These are phyloP conservation scores for Dryas iulia DNA, from an alignment of 1,140 invertebrate species.

Conservation along the genomic window DNA sequence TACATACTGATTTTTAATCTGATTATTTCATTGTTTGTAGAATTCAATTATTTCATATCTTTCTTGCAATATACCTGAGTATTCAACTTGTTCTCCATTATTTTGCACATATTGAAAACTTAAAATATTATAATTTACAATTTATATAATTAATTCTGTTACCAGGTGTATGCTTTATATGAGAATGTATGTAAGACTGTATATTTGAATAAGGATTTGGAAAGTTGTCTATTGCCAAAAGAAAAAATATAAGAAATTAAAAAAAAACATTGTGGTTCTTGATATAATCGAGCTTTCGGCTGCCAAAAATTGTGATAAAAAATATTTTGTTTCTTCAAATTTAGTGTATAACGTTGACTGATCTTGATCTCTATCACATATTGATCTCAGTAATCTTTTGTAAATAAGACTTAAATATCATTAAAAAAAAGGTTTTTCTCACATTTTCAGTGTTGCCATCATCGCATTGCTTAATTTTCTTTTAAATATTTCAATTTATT, in stretches of 20 bases:
- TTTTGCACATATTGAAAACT: too few species aligned
- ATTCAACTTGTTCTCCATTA: neutral
- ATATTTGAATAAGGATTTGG: conserved; percentile 15
- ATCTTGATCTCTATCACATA: conserved; percentile 64
- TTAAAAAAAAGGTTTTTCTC: neutral
- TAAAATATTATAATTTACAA: too few species aligned
- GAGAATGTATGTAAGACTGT: conserved; percentile 35
- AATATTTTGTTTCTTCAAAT: neutral
- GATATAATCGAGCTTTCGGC: conserved; percentile 13
- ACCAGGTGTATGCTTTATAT: conserved; percentile 4
- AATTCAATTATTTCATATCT: too few species aligned
- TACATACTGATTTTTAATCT: too few species aligned
- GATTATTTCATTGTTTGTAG: too few species aligned
- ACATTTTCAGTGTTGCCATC: neutral
- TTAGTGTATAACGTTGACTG: conserved; percentile 48
- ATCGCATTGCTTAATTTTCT: neutral
- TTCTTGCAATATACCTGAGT: neutral
- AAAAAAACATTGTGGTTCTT: conserved; percentile 13
- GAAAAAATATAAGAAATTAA: neutral
- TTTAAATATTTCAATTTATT: neutral
- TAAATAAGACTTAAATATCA: neutral
- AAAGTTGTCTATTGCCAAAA: neutral
- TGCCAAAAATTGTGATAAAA: conserved; percentile 26
- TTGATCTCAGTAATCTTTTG: conserved; percentile 58
- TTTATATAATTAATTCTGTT: neutral